A percentile compares a stretch with the other conserved stretches of the same genome.
Conservation (phyloP, 2,113 vertebrate species). For the Tenebrosternarchus preto region DNA sequence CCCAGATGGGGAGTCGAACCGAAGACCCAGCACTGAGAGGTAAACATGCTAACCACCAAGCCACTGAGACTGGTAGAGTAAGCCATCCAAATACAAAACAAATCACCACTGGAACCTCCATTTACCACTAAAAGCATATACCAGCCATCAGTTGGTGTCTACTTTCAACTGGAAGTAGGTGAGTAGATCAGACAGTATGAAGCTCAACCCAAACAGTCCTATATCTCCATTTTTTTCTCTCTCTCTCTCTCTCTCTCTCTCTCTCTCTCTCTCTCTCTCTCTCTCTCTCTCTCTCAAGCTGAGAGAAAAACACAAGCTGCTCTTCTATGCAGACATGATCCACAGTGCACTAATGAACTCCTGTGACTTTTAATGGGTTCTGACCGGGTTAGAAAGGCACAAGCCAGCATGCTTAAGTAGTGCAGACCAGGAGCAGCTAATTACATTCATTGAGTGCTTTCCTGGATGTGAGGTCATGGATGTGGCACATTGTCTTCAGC, state of each 20-base stretch:
- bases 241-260: not conserved
- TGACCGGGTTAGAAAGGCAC: not conserved
- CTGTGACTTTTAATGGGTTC: not conserved
- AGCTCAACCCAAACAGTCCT: not conserved
- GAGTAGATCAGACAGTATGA: not conserved
- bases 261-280: not conserved
- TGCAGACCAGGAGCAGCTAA: no score
- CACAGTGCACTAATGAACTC: not conserved
- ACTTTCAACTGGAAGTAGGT: not conserved
- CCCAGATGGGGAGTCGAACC: no score
- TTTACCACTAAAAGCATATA: not conserved
- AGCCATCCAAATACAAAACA: no score
- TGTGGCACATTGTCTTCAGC: not conserved
- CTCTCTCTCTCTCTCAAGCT: not conserved
- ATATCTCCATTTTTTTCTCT: not conserved
- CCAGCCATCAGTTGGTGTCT: not conserved
- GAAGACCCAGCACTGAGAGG: no score
- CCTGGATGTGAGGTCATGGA: constrained; percentile 29
- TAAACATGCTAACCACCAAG: no score
- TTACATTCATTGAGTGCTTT: not conserved
- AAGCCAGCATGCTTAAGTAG: not conserved
- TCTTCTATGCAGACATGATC: not conserved
- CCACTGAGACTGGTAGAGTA: no score
- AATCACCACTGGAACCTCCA: not conserved
- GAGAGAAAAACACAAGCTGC: not conserved